These are phyloP conservation scores for Channa maculata DNA, from an alignment of 2,113 vertebrate genomes.

Conservation along the genomic window DNA sequence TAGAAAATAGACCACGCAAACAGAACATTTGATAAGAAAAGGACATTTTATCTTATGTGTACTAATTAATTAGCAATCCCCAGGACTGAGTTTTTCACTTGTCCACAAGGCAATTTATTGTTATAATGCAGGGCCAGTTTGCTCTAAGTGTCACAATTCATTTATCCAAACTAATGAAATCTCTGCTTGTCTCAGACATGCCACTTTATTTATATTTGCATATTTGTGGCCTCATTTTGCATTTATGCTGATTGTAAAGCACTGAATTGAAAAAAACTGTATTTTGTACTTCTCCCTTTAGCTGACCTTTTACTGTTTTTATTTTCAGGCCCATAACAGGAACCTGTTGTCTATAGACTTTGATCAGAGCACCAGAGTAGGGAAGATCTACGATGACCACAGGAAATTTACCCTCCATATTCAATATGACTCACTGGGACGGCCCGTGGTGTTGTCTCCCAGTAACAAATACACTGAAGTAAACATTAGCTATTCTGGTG, in stretches of 20 bases:
- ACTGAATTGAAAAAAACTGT: slow-evolving; percentile 27
- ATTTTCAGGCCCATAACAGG: slow-evolving; percentile 93
- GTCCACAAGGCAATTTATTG: slow-evolving; percentile 53
- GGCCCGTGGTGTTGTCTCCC: slow-evolving; percentile 94
- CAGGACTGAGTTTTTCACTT: slow-evolving; percentile 27
- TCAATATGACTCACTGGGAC: slow-evolving; percentile 92
- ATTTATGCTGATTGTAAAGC: slow-evolving; percentile 45
- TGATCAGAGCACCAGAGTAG: slow-evolving; percentile 92
- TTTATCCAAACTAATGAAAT: slow-evolving; percentile 65
- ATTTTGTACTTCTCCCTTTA: slow-evolving; percentile 9
- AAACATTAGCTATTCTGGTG: slow-evolving; percentile 92
- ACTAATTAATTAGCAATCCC: slow-evolving; percentile 60
- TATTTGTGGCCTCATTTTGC: slow-evolving; percentile 25
- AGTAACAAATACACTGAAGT: slow-evolving; percentile 97
- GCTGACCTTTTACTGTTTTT: slow-evolving; percentile 22
- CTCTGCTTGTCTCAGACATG: slow-evolving; percentile 31
- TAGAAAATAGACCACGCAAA: not conserved
- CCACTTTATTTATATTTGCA: slow-evolving; percentile 46
- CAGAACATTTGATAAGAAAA: slow-evolving; percentile 38
- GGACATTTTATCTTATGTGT: slow-evolving; percentile 42
- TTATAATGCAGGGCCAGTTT: slow-evolving; percentile 52
- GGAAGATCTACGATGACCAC: slow-evolving; percentile 99
- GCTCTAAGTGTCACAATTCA: slow-evolving; percentile 67
- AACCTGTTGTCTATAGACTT: slow-evolving; percentile 98
- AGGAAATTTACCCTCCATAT: slow-evolving; percentile 97